These are phyloP conservation scores for Ceramica pisi DNA, from an alignment of 2,888 invertebrate species.

Conservation along the genomic window DNA sequence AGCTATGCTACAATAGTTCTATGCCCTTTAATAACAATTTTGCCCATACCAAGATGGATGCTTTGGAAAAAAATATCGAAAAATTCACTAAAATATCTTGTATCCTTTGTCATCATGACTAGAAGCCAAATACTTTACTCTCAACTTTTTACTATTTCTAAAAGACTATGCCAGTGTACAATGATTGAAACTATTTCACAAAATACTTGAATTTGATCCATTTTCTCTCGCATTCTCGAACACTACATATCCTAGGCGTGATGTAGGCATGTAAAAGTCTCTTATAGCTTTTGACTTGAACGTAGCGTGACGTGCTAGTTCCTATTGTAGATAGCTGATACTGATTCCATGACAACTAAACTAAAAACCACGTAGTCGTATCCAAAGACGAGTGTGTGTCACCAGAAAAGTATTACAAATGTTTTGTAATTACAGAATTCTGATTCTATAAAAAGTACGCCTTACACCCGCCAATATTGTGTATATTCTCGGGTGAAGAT, in stretches of 20 bases:
- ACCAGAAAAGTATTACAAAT: too few relatives aligned
- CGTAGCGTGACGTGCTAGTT: slow-evolving; percentile 35
- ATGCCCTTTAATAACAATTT: background rate
- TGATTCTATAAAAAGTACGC: too few relatives aligned
- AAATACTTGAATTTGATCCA: background rate
- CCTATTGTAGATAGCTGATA: background rate
- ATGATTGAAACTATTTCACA: background rate
- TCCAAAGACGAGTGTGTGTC: background rate
- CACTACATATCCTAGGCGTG: slow-evolving; percentile 36
- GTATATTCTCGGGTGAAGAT: too few relatives aligned
- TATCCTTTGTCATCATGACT: background rate
- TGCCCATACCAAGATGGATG: background rate
- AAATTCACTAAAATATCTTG: background rate
- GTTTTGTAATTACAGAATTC: too few relatives aligned
- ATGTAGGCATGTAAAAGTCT: slow-evolving; percentile 16
- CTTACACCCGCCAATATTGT: too few relatives aligned
- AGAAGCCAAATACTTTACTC: background rate
- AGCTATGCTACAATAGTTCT: too few relatives aligned
- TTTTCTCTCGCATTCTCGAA: slow-evolving; percentile 17
- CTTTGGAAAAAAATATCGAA: too few relatives aligned
- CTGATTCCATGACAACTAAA: slow-evolving; percentile 17
- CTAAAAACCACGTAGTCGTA: background rate
- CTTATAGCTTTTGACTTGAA: slow-evolving; percentile 17
- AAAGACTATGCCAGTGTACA: slow-evolving; percentile 15
- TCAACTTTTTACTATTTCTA: background rate